Evolutionary conservation across 2,113 vertebrate genomes (phyloP), one percentile per base, ranked within the genome.

Genomic region (Girardinichthys multiradiatus): DNA sequence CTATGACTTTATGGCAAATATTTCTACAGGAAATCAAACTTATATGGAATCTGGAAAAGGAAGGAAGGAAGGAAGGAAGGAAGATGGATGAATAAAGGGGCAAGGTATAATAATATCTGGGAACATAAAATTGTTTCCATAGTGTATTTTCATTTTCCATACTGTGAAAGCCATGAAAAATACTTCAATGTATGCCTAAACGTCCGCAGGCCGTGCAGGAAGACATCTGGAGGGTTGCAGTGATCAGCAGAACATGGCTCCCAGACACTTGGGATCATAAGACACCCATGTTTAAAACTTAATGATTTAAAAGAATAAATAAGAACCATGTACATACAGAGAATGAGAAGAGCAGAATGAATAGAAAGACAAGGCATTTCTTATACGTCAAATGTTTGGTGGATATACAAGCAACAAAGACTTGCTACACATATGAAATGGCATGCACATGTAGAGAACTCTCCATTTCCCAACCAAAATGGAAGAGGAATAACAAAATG

Each of bases 401-500:
- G 30, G 57, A 68, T 48, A 29, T 74, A 37, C 57, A 70, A 68
- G 7, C 24, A 59, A 76, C 64, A 14, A n/a, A 45, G 24, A 54
- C 26, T 61, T 62, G 45, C 42, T 78, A 6, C 74, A 30, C 62
- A 81, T 77, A 35, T 71, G 11, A 76, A 71, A 69, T 68, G 54
- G 69, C 68, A 65, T n/a, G 76, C 33, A 48, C 39, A 73, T 71
- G 70, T 45, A 66, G 57, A 74, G 66, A 64, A 51, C 68, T 67
- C 75, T 82, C 77, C 68, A 64, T 74, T 83, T 87, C 81, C 68
- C 29, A 70, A 81, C 60, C 76, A 74, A 81, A 82, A 87, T 74
- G 78, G 64, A 68, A 65, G 39, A 37, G 58, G 76, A 87, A 81
- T 51, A 87, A 85, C 85, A 89, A 87, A 83, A 86, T 76, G 73